These are phyloP conservation scores for Apteryx owenii DNA, from an alignment of 2,113 vertebrate species.

Conservation along the genomic window DNA sequence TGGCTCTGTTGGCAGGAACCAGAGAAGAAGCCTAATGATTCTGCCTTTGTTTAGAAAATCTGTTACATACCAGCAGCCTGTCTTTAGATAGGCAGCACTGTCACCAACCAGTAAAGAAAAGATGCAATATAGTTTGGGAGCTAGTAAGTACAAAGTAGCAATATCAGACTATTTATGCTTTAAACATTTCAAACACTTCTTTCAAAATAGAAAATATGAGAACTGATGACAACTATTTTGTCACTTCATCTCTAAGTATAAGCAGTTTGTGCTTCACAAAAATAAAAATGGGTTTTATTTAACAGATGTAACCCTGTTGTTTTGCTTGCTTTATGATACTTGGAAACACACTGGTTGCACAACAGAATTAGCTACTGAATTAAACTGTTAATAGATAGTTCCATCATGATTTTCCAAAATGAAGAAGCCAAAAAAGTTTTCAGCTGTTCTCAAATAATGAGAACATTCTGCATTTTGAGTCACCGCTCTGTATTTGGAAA, in stretches of 20 bases:
- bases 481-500: neutral
- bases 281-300: neutral
- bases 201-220: neutral
- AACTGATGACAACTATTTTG: neutral
- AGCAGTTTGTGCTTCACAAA: neutral
- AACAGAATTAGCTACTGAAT: neutral
- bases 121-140: neutral
- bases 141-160: neutral
- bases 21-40: neutral
- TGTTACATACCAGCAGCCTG: neutral
- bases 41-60: neutral
- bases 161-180: neutral
- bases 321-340: neutral
- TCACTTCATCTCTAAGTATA: neutral
- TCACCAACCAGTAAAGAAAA: neutral
- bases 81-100: neutral
- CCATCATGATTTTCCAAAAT: neutral
- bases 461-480: neutral
- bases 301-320: neutral
- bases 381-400: neutral
- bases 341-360: neutral
- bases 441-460: neutral
- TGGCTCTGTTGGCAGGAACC: neutral
- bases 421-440: neutral
- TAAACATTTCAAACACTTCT: neutral